A percentile compares a stretch with the other conserved stretches of the same genome.
These are phyloP conservation scores for Mayetiola destructor DNA, from an alignment of 2,888 invertebrate genomes.

Conservation along the genomic window DNA sequence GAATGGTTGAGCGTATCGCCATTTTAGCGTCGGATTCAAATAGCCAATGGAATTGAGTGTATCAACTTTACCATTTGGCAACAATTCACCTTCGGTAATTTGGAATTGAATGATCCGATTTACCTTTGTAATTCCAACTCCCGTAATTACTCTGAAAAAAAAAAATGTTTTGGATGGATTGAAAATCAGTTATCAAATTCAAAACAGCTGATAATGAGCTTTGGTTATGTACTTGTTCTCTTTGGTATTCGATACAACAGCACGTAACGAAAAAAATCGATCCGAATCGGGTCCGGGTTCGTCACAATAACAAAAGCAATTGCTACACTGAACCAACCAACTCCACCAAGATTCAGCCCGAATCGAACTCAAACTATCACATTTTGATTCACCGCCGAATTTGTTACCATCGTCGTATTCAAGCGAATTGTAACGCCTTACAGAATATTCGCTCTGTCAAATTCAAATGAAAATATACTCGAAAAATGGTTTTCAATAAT, in stretches of 20 bases:
- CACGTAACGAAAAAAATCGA: constrained; percentile 38
- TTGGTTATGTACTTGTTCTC: not conserved
- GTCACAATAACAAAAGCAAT: constrained; percentile 43
- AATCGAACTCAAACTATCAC: constrained; percentile 20
- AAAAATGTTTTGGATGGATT: no score
- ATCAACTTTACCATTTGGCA: constrained; percentile 46
- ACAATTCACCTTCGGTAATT: constrained; percentile 49
- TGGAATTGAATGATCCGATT: constrained; percentile 59
- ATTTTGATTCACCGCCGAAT: not conserved
- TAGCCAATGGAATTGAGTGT: constrained; percentile 33
- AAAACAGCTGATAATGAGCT: no score
- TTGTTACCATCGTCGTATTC: not conserved
- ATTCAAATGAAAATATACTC: no score
- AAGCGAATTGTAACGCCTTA: not conserved
- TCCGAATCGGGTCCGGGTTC: constrained; percentile 31
- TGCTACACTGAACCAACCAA: constrained; percentile 39
- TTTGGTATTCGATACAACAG: not conserved
- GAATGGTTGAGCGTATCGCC: not conserved
- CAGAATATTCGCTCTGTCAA: not conserved
- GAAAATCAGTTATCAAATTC: no score
- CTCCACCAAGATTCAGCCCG: constrained; percentile 23
- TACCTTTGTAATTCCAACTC: constrained; percentile 50
- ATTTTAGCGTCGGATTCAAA: constrained; percentile 31
- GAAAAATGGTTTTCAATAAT: not conserved
- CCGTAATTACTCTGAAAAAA: constrained; percentile 52